Percentiles rank a stretch among this genome's conserved stretches.
phyloP scores from a whole-genome alignment of 2,888 invertebrate species.

The Tipula lateralis region DNA sequence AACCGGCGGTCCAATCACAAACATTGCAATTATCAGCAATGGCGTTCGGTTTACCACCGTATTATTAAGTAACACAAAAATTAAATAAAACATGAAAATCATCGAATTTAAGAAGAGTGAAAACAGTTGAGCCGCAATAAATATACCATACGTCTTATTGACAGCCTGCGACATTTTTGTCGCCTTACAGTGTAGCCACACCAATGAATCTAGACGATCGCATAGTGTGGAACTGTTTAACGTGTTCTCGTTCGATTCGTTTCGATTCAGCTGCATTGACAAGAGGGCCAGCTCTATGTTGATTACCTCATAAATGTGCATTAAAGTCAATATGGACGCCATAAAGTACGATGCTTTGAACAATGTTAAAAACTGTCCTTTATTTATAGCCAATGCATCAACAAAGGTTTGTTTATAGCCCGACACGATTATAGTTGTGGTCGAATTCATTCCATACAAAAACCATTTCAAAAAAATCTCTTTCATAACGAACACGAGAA shows the following conservation, averaged over 20 bases:
- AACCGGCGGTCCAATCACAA: not conserved
- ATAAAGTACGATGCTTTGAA: not conserved
- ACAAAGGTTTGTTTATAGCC: not conserved
- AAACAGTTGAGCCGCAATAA: not conserved
- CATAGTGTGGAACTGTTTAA: not conserved
- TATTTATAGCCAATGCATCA: not conserved
- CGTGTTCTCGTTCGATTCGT: not conserved
- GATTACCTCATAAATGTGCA: not conserved
- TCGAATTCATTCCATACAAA: not conserved
- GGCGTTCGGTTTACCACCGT: not conserved
- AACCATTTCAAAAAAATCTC: not conserved
- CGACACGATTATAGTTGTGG: not conserved
- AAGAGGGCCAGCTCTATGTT: not conserved
- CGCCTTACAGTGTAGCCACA: not conserved
- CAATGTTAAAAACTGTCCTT: not conserved
- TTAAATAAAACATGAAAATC: not conserved
- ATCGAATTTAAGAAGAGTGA: not conserved
- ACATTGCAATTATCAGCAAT: not conserved
- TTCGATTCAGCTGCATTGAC: not conserved
- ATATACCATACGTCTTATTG: not conserved
- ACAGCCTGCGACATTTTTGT: not conserved
- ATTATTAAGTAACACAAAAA: not conserved
- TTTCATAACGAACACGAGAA: not conserved
- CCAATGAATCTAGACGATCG: not conserved
- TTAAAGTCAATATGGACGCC: not conserved